phyloP scores from a whole-genome alignment of 1,140 invertebrate genomes.

The Drosophila lacteicornis region DNA sequence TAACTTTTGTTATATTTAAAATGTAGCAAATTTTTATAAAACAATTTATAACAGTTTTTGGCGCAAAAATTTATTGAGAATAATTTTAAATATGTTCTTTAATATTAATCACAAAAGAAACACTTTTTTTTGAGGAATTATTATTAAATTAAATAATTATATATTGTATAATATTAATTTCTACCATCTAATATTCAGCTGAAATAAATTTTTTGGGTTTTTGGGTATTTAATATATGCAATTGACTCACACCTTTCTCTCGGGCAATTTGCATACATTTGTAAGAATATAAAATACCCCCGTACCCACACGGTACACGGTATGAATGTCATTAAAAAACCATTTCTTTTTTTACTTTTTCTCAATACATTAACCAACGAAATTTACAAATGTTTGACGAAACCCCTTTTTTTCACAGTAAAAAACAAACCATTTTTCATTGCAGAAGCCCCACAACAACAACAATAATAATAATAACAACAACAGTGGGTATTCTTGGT shows the following conservation, averaged over 20 bases:
- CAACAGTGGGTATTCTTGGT: constrained; percentile 65
- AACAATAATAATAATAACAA: constrained; percentile 35
- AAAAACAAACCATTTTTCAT: constrained; percentile 57
- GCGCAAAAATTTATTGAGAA: too few relatives aligned
- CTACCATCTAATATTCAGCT: background rate
- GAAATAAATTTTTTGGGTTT: background rate
- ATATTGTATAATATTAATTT: too few relatives aligned
- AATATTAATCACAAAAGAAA: too few relatives aligned
- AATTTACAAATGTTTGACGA: constrained; percentile 44
- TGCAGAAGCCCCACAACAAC: constrained; percentile 65
- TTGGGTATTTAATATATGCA: background rate
- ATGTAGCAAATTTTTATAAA: too few relatives aligned
- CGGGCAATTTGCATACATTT: background rate
- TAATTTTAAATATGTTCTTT: too few relatives aligned
- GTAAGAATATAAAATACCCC: background rate
- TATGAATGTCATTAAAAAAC: constrained; percentile 63
- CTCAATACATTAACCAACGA: constrained; percentile 53
- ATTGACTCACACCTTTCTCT: background rate
- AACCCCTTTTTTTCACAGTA: constrained; percentile 57
- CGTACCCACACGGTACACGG: background rate
- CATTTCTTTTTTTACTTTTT: constrained; percentile 59
- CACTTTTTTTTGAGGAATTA: too few relatives aligned
- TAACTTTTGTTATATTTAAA: too few relatives aligned
- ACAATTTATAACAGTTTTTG: too few relatives aligned
- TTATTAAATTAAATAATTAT: too few relatives aligned